Conservation (phyloP, 2,888 invertebrate species). For the Calameuta pallipes region DNA sequence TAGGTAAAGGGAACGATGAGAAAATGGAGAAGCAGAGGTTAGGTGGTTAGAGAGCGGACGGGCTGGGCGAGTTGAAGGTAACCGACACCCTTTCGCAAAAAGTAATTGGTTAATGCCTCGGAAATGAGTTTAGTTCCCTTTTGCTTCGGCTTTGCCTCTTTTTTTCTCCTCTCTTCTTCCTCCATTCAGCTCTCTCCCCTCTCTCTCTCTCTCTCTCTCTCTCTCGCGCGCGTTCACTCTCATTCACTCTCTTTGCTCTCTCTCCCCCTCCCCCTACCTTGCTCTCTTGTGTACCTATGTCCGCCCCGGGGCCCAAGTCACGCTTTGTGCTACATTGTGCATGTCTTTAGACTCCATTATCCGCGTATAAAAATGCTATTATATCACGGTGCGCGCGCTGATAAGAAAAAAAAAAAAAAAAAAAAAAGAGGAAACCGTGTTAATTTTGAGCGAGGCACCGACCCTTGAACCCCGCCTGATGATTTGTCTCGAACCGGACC, state of each 20-base stretch:
- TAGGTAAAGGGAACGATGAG: slow-evolving; percentile 20
- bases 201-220: slow-evolving; percentile 37
- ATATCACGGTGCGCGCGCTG: slow-evolving; percentile 25
- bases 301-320: slow-evolving; percentile 48
- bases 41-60: slow-evolving; percentile 19
- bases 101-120: slow-evolving; percentile 66
- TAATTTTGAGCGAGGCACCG: slow-evolving; percentile 38
- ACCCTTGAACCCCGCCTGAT: slow-evolving; percentile 18
- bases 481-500: slow-evolving; percentile 2
- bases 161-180: slow-evolving; percentile 24
- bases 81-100: slow-evolving; percentile 64
- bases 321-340: slow-evolving; percentile 53
- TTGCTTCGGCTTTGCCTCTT: slow-evolving; percentile 43
- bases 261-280: slow-evolving; percentile 31
- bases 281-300: slow-evolving; percentile 56
- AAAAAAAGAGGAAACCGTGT: slow-evolving; percentile 22
- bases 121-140: slow-evolving; percentile 65
- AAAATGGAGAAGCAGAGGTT: slow-evolving; percentile 23
- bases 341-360: slow-evolving; percentile 57
- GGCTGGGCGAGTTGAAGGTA: slow-evolving; percentile 51
- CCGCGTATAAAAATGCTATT: slow-evolving; percentile 55
- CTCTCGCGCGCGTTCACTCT: slow-evolving; percentile 32
- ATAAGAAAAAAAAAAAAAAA: slow-evolving; percentile 13
- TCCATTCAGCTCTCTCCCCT: slow-evolving; percentile 18
- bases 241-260: slow-evolving; percentile 21